Base-by-base conservation (phyloP, 2,888 invertebrate genomes). In the Mellilla xanthometata region DNA sequence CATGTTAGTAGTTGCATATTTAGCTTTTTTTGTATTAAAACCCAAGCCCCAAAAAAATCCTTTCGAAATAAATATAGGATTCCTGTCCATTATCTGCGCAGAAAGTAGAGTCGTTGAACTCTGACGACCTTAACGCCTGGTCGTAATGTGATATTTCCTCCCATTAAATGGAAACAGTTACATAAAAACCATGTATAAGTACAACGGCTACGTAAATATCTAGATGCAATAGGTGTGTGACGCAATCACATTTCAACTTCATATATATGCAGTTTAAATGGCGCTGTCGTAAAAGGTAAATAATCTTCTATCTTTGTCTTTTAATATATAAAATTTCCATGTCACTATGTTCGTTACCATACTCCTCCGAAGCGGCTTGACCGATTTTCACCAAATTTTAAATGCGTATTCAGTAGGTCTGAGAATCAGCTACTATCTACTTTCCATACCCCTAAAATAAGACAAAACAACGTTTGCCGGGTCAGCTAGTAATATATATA, bases 81-180 rank as follows among this genome's bases (percentile, higher is more conserved):
- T 3, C 15, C 42, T 51, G 39, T 52, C 41, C 48, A 41, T 38
- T 32, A 38, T 38, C 22, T 49, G 29, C 35, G 29, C 45, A 44
- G 43, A n/a, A n/a, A 42, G 41, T 22, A 31, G 19, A 48, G 58
- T 58, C 55, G 48, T 40, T 44, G 58, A 58, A 55, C 58, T 52
- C 44, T 7, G 10, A 12, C 48, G 49, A 54, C 53, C 58, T 57
- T 50, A 55, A 5, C 34, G 32, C 34, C 13, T 24, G 29, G 9
- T 30, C 38, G 10, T 39, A 26, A 34, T 26, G 12, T 11, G 22
- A 12, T 23, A 36, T 40, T 39, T 46, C 34, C 19, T 33, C 44
- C 15, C 33, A 34, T 39, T 34, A 45, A 39, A 24, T 12, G n/a
- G 22, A 26, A 34, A 11, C 26, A 31, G 15, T 49, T 43, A 15